Percentiles rank a stretch among this genome's conserved stretches.
Conservation (phyloP, 2,888 invertebrate species). For the Petrolisthes manimaculis region DNA sequence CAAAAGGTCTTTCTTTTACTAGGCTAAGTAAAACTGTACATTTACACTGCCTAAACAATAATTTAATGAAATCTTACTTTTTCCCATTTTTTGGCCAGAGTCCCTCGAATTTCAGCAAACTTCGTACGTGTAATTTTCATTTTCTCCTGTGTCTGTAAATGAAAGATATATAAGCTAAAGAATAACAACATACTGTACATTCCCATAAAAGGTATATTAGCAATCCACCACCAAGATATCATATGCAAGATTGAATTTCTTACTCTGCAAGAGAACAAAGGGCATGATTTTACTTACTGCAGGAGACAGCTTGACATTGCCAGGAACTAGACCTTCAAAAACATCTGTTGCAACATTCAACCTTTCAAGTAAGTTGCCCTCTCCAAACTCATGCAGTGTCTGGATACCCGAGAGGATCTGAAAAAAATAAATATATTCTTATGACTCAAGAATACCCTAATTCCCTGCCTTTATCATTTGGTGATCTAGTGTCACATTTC, state of each 20-base stretch:
- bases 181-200: neutral
- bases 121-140: constrained; percentile 31
- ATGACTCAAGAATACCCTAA: too few relatives aligned
- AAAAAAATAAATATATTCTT: neutral
- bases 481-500: too few relatives aligned
- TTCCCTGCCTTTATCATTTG: too few relatives aligned
- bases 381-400: constrained; percentile 57
- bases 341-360: constrained; percentile 62
- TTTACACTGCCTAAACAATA: neutral
- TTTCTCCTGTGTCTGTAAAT: constrained; percentile 51
- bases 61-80: constrained; percentile 35
- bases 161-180: neutral
- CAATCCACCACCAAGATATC: neutral
- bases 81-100: constrained; percentile 52
- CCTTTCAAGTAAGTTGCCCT: constrained; percentile 53
- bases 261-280: neutral
- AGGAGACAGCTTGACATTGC: constrained; percentile 52
- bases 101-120: constrained; percentile 38
- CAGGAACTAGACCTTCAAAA: constrained; percentile 56
- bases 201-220: neutral
- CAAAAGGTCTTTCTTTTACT: neutral
- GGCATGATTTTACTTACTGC: constrained; percentile 40
- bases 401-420: constrained; percentile 13
- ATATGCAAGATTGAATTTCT: neutral
- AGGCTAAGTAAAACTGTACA: too few relatives aligned